Percentiles rank a stretch among this genome's conserved stretches.
These are phyloP conservation scores for Siniperca scherzeri DNA, from an alignment of 2,797 vertebrate species.

Conservation along the genomic window DNA sequence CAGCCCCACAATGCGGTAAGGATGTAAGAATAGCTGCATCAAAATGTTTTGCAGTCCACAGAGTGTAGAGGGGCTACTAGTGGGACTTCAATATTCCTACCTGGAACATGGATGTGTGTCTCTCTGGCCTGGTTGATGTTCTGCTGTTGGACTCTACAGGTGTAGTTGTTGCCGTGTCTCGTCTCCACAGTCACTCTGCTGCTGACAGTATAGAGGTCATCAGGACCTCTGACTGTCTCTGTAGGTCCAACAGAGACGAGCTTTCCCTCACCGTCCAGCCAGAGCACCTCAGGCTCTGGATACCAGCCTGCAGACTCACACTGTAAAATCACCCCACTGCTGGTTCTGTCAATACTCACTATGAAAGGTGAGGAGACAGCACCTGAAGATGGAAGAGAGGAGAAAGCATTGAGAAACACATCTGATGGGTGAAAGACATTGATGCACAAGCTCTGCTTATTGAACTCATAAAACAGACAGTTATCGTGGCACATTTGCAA, in stretches of 20 bases:
- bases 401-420: too few species aligned
- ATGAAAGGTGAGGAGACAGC: background rate
- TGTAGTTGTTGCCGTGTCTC: background rate
- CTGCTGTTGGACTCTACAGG: conserved; percentile 20
- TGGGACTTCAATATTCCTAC: background rate
- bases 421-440: background rate
- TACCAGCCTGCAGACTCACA: conserved; percentile 21
- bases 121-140: background rate
- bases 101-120: background rate
- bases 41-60: too few species aligned
- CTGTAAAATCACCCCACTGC: background rate
- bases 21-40: too few species aligned
- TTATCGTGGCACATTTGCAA: background rate
- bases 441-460: background rate
- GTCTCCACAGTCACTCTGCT: conserved; percentile 26
- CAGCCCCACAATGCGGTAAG: too few species aligned
- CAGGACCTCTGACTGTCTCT: conserved; percentile 19
- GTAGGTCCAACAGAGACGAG: conserved; percentile 19
- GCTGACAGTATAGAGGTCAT: conserved; percentile 35
- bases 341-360: background rate
- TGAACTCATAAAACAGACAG: background rate
- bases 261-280: conserved; percentile 12
- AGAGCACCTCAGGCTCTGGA: conserved; percentile 23
- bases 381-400: background rate
- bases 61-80: too few species aligned